These are phyloP conservation scores for Arothron firmamentum DNA, from an alignment of 2,113 vertebrate species.

Conservation along the genomic window DNA sequence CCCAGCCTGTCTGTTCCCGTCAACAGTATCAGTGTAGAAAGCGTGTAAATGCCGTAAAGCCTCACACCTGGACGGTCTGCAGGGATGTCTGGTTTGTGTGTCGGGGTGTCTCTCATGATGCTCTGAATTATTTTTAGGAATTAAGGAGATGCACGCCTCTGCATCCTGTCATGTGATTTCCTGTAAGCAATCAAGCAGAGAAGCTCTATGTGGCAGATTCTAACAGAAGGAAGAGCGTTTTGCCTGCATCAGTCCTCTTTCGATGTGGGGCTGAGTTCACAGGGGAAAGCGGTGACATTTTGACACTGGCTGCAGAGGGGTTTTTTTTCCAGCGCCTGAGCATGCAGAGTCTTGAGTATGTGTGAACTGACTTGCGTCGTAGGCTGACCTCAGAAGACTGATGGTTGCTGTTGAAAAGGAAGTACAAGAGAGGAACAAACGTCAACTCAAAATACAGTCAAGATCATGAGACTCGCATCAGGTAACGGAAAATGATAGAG, in stretches of 20 bases:
- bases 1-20: background rate
- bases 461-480: constrained; percentile 61
- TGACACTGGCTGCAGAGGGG: background rate
- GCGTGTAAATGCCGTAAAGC: background rate
- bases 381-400: background rate
- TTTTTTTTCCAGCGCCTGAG: no score
- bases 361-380: background rate
- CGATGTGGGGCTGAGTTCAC: background rate
- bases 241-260: background rate
- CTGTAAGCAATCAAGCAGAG: constrained; percentile 31
- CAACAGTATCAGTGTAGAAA: background rate
- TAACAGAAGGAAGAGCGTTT: background rate
- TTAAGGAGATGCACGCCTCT: background rate
- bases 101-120: background rate
- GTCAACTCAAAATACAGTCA: constrained; percentile 21
- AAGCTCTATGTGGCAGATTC: background rate
- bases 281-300: background rate
- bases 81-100: background rate
- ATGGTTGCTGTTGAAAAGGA: constrained; percentile 13
- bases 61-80: background rate
- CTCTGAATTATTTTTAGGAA: constrained; percentile 6
- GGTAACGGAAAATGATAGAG: constrained; percentile 51
- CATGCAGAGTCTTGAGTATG: background rate
- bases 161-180: constrained; percentile 65
- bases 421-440: constrained; percentile 33